Evolutionary conservation across 2,113 vertebrate genomes (phyloP).

Genomic region (Lepisosteus osseus): DNA sequence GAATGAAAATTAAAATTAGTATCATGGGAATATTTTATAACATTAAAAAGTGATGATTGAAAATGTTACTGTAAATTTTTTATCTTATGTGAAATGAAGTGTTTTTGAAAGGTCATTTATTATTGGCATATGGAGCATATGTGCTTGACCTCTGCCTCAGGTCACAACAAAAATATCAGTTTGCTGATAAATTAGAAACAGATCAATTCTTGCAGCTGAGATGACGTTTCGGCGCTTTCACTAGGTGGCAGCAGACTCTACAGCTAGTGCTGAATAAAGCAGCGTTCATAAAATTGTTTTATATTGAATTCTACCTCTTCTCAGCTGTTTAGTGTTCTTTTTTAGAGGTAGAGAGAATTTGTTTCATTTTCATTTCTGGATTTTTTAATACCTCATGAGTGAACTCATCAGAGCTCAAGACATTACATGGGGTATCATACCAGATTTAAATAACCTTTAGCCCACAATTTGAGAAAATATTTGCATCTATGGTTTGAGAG

Average conservation of each 20-base stretch:
- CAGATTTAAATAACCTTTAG: too few species aligned
- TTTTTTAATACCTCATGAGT: too few species aligned
- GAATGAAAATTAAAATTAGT: conserved; percentile 43
- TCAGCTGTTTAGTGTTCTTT: too few species aligned
- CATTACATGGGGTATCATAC: too few species aligned
- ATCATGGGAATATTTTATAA: conserved; percentile 22
- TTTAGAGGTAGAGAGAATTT: too few species aligned
- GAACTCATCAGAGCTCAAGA: too few species aligned
- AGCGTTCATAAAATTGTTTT: too few species aligned
- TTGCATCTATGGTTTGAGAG: too few species aligned
- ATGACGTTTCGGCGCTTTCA: conserved; percentile 31
- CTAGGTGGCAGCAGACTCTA: conserved; percentile 44
- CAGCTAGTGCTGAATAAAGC: too few species aligned
- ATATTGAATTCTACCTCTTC: too few species aligned
- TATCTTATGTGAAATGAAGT: conserved; percentile 30
- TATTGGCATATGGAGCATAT: conserved; percentile 32
- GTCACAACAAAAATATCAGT: conserved; percentile 45
- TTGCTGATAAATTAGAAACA: conserved; percentile 32
- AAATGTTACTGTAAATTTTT: conserved; percentile 23
- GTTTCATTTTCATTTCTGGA: too few species aligned
- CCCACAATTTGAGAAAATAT: too few species aligned
- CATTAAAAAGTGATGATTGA: conserved; percentile 33
- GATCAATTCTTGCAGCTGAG: conserved; percentile 25
- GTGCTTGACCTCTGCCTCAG: conserved; percentile 6
- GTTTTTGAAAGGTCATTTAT: conserved; percentile 39